Conservation (phyloP, 2,888 invertebrate species). For the Tenthredo mesomela region DNA sequence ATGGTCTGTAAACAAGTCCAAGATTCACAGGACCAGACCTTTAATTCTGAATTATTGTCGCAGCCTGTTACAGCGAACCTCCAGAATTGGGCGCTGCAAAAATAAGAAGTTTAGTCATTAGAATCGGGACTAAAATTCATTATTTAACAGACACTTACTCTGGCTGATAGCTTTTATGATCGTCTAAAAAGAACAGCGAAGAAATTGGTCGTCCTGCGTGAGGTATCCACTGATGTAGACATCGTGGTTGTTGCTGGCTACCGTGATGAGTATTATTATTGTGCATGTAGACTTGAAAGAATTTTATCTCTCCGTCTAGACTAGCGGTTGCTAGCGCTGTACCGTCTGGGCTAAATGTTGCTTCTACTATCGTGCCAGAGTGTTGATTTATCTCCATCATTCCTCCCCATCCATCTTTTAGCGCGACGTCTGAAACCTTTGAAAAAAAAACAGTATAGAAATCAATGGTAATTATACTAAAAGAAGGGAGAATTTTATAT, state of each 20-base stretch:
- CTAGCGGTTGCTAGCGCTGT: constrained; percentile 95
- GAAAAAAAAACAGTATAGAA: constrained; percentile 54
- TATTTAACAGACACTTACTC: constrained; percentile 82
- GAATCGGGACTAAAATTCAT: constrained; percentile 36
- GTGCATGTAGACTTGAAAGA: constrained; percentile 92
- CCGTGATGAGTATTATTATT: constrained; percentile 78
- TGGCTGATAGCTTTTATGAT: constrained; percentile 88
- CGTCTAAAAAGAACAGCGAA: constrained; percentile 95
- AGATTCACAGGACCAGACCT: constrained; percentile 96
- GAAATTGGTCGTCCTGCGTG: constrained; percentile 93
- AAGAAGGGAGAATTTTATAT: constrained; percentile 44
- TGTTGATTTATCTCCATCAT: constrained; percentile 82
- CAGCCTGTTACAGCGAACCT: constrained; percentile 96
- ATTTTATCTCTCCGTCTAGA: constrained; percentile 93
- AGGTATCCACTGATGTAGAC: constrained; percentile 96
- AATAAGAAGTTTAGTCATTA: constrained; percentile 54
- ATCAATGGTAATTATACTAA: constrained; percentile 16
- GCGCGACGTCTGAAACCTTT: constrained; percentile 69
- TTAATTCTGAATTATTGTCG: constrained; percentile 93
- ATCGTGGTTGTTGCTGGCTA: constrained; percentile 83
- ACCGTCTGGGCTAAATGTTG: constrained; percentile 96
- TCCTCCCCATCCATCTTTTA: constrained; percentile 67
- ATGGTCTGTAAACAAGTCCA: constrained; percentile 97
- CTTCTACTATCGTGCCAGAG: constrained; percentile 87
- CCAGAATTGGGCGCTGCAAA: constrained; percentile 90